Conservation (phyloP, 2,888 invertebrate species). For the Tetragonisca angustula region DNA sequence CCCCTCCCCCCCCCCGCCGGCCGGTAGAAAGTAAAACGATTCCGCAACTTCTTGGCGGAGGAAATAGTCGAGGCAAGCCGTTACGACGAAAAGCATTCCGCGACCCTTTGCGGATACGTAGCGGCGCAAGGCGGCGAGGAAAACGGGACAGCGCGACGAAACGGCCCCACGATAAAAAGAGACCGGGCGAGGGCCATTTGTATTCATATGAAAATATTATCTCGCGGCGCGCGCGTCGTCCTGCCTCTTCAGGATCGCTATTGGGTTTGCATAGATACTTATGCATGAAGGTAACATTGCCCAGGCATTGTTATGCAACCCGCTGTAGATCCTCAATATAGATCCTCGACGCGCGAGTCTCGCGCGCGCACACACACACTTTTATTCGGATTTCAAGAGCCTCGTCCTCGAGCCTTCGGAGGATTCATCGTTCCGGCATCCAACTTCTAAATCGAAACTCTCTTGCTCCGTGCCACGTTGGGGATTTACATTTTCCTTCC, state of each 20-base stretch:
- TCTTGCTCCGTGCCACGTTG: background rate
- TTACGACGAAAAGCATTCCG: conserved; percentile 70
- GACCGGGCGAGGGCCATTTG: conserved; percentile 70
- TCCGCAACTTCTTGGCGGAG: conserved; percentile 65
- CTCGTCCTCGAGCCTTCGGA: conserved; percentile 62
- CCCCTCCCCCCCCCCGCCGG: background rate
- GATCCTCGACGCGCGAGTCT: conserved; percentile 61
- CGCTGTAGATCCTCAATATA: conserved; percentile 76
- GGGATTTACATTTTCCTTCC: conserved; percentile 45
- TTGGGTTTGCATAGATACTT: conserved; percentile 80
- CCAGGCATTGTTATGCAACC: conserved; percentile 78
- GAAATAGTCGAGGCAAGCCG: conserved; percentile 67
- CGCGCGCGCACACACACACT: conserved; percentile 39
- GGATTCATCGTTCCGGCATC: conserved; percentile 51
- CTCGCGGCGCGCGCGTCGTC: conserved; percentile 69
- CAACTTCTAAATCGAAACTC: conserved; percentile 59
- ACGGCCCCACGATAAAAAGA: conserved; percentile 12
- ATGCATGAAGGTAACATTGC: conserved; percentile 77
- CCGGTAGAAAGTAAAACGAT: conserved; percentile 66
- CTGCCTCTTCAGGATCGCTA: conserved; percentile 76
- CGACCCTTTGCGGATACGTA: conserved; percentile 64
- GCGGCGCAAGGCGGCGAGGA: background rate
- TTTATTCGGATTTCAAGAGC: conserved; percentile 73
- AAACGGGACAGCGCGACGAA: conserved; percentile 37
- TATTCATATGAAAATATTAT: conserved; percentile 79